Percentiles rank a stretch among this genome's conserved stretches.
phyloP scores from a whole-genome alignment of 1,140 invertebrate species.

The Zelostemma sp. region DNA sequence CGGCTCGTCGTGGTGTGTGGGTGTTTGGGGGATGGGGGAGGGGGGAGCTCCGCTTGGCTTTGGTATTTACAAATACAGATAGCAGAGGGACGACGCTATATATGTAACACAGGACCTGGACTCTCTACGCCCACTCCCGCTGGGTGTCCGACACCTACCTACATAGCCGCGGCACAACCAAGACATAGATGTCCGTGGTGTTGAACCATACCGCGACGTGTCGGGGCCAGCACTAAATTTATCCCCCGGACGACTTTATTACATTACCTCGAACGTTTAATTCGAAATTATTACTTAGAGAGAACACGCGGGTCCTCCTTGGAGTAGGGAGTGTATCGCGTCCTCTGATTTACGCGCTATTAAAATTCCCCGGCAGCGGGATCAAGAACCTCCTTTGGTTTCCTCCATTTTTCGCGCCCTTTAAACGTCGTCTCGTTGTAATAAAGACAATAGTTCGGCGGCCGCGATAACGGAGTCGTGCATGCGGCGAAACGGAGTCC shows the following conservation, averaged over 20 bases:
- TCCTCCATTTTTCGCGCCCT: no score
- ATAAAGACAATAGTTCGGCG: constrained; percentile 11
- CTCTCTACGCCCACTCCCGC: constrained; percentile 66
- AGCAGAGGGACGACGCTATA: constrained; percentile 54
- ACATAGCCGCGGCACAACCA: constrained; percentile 60
- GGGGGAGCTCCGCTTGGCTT: constrained; percentile 51
- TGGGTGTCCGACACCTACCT: constrained; percentile 69
- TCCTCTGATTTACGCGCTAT: constrained; percentile 56
- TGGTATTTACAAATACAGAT: constrained; percentile 64
- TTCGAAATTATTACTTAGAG: constrained; percentile 64
- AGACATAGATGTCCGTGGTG: constrained; percentile 33
- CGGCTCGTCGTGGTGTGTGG: constrained; percentile 61
- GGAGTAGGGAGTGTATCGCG: constrained; percentile 10
- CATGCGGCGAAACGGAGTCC: constrained; percentile 26
- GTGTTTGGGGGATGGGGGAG: constrained; percentile 59
- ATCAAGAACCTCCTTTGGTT: no score
- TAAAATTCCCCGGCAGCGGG: constrained; percentile 50
- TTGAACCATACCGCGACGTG: constrained; percentile 46
- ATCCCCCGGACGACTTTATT: constrained; percentile 66
- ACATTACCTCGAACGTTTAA: constrained; percentile 65
- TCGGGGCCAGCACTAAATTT: constrained; percentile 59
- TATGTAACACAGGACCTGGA: constrained; percentile 53
- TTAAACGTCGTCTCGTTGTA: no score
- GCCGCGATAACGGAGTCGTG: no score
- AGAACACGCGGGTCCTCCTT: constrained; percentile 23